phyloP scores from a whole-genome alignment of 2,113 vertebrate species.

The Dendrocopos noguchii region DNA sequence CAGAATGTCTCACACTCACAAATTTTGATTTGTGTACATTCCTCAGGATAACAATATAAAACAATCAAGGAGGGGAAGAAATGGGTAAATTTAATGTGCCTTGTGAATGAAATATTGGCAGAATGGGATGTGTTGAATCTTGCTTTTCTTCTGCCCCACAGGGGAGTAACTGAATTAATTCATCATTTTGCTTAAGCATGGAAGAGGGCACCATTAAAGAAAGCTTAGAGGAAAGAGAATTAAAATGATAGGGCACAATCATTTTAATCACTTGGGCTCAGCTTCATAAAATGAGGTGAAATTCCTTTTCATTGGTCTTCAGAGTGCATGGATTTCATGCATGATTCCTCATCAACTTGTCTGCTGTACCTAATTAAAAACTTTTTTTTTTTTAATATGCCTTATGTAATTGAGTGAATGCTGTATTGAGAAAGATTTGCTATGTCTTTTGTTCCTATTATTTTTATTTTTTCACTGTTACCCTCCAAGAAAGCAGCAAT shows the following conservation, averaged over 20 bases:
- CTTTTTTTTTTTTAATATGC: not conserved
- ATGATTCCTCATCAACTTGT: not conserved
- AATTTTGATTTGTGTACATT: slow-evolving; percentile 19
- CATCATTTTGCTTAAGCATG: slow-evolving; percentile 53
- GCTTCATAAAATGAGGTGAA: slow-evolving; percentile 59
- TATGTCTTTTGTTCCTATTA: not conserved
- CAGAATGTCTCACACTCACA: not conserved
- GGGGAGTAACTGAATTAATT: slow-evolving; percentile 53
- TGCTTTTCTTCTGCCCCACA: slow-evolving; percentile 53
- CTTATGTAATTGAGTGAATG: not conserved
- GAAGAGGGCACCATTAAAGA: slow-evolving; percentile 49
- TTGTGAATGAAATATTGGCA: slow-evolving; percentile 40
- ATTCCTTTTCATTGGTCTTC: slow-evolving; percentile 56
- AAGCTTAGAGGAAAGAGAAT: slow-evolving; percentile 52
- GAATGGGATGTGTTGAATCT: slow-evolving; percentile 25
- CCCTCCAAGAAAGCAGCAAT: not conserved
- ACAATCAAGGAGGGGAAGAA: not conserved
- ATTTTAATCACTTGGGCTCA: slow-evolving; percentile 57
- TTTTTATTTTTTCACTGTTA: not conserved
- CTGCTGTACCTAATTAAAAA: slow-evolving; percentile 43
- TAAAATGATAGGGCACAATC: slow-evolving; percentile 46
- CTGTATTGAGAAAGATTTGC: not conserved
- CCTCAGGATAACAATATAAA: slow-evolving; percentile 36
- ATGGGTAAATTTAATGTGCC: not conserved
- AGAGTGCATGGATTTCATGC: slow-evolving; percentile 49